These are phyloP conservation scores for Amphilophus citrinellus DNA, from an alignment of 2,113 vertebrate genomes.

Conservation along the genomic window DNA sequence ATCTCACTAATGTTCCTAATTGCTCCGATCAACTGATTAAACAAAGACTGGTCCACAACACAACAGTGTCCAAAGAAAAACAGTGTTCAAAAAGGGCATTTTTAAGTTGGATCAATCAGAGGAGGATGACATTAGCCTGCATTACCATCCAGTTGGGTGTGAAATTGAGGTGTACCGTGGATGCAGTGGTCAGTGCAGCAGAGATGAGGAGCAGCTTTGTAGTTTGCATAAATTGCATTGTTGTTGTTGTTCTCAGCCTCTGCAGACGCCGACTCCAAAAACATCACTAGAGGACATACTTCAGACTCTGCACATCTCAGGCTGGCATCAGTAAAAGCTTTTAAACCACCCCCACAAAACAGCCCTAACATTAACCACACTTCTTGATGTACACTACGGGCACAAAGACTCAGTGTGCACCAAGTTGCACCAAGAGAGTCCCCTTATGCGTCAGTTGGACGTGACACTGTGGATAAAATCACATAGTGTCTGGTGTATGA, in stretches of 20 bases:
- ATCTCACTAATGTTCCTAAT: conserved; percentile 35
- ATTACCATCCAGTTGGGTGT: neutral
- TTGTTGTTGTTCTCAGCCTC: neutral
- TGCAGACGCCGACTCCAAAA: neutral
- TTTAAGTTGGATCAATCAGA: neutral
- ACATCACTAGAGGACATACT: neutral
- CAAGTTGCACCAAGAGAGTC: neutral
- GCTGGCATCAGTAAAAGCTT: neutral
- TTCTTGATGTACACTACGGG: neutral
- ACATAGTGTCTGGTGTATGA: neutral
- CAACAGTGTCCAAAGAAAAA: neutral
- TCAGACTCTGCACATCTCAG: neutral
- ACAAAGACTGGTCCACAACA: neutral
- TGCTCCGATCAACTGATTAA: conserved; percentile 10
- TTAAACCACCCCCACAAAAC: neutral
- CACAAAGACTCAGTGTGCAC: neutral
- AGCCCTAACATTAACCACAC: neutral
- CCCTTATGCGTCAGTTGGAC: neutral
- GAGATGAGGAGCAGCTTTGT: neutral
- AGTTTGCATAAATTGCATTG: neutral
- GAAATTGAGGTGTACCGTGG: neutral
- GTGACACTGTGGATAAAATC: neutral
- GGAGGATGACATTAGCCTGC: neutral
- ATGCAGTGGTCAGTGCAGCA: neutral
- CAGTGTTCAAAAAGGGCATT: neutral